Evolutionary conservation across 2,888 invertebrate species (phyloP), one percentile per base, ranked within the genome.

Genomic region (Mesopsocus fuscifrons): DNA sequence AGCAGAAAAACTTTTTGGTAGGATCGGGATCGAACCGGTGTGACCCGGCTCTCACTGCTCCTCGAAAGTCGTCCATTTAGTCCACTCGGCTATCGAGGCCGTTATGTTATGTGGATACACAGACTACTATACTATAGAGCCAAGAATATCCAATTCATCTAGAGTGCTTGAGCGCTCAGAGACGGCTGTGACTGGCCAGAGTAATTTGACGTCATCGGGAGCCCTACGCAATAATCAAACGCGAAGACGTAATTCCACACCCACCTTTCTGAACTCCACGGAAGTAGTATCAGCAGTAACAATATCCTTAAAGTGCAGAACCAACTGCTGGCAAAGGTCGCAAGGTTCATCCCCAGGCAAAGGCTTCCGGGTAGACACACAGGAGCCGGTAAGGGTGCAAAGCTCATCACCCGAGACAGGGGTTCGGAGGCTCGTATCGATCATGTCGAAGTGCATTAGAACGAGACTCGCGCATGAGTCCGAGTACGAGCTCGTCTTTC

Each of bases 201-300:
- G n/a, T n/a, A n/a, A n/a, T n/a, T n/a, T n/a, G n/a, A n/a, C n/a
- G n/a, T n/a, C n/a, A n/a, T n/a, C n/a, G n/a, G n/a, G n/a, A n/a
- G n/a, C n/a, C n/a, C n/a, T n/a, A n/a, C n/a, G n/a, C n/a, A n/a
- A n/a, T n/a, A n/a, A n/a, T n/a, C n/a, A n/a, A n/a, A n/a, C n/a
- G n/a, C n/a, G n/a, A n/a, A n/a, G n/a, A n/a, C n/a, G n/a, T n/a
- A n/a, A n/a, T n/a, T n/a, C n/a, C n/a, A n/a, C n/a, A n/a, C n/a
- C 11, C 26, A 88, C 76, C 54, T 69, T 65, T 58, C 79, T 71
- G 62, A 89, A 89, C 62, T 89, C 84, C 0, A 63, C 52, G 59
- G 82, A 80, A 0, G 91, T 87, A 0, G 88, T 85, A 57, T 89
- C 87, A 15, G 88, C 77, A 21, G 83, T 68, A 18, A 91, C 59